Conservation (phyloP, 1,140 invertebrate genomes). For the Globodera rostochiensis region DNA sequence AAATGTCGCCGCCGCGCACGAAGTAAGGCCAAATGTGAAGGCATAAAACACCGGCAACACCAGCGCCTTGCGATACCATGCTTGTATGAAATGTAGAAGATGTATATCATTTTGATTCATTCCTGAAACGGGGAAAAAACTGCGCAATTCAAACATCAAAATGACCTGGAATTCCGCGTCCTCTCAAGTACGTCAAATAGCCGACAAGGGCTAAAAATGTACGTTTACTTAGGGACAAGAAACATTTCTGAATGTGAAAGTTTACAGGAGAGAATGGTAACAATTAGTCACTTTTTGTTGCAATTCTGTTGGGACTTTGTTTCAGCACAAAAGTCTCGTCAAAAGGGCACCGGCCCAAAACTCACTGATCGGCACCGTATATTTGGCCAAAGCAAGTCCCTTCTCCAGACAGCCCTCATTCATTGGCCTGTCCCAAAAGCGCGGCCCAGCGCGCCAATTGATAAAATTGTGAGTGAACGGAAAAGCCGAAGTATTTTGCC, state of each 20-base stretch:
- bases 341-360: slow-evolving; percentile 11
- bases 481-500: slow-evolving; percentile 1
- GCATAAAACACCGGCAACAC: slow-evolving; percentile 47
- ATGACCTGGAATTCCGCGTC: neutral
- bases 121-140: too few species aligned
- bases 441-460: slow-evolving; percentile 47
- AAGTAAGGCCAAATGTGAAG: slow-evolving; percentile 52
- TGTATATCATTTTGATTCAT: neutral
- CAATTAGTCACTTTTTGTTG: too few species aligned
- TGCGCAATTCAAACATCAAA: too few species aligned
- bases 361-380: slow-evolving; percentile 53
- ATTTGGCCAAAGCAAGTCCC: slow-evolving; percentile 54
- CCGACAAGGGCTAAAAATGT: neutral
- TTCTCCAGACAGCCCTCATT: slow-evolving; percentile 63
- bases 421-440: slow-evolving; percentile 61
- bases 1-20: slow-evolving; percentile 53
- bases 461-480: slow-evolving; percentile 14
- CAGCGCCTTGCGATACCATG: slow-evolving; percentile 38
- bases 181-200: neutral
- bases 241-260: too few species aligned
- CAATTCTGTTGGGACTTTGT: too few species aligned
- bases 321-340: too few species aligned
- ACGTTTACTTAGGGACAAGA: neutral
- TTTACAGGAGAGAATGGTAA: too few species aligned
- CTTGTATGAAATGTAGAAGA: neutral